Conservation (phyloP, 2,797 vertebrate genomes). For the Percopsis omiscomaycus region DNA sequence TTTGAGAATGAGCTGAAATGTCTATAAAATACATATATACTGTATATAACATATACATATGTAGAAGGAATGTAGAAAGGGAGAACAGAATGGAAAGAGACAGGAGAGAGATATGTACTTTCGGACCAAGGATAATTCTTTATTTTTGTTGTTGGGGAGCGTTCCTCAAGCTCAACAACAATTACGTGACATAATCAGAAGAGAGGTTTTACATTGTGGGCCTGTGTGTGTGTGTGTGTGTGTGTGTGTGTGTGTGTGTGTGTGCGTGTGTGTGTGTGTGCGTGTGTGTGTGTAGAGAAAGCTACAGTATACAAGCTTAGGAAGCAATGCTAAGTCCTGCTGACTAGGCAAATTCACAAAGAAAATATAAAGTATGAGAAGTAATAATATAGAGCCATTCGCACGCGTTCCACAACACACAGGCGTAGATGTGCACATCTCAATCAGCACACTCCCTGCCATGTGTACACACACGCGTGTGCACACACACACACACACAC, state of each 20-base stretch:
- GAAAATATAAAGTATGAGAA: slow-evolving; percentile 36
- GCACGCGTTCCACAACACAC: background rate
- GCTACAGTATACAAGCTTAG: slow-evolving; percentile 21
- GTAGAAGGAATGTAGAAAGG: too few species aligned
- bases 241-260: slow-evolving; percentile 22
- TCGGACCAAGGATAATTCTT: background rate
- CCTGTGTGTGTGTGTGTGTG: slow-evolving; percentile 22
- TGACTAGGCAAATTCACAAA: slow-evolving; percentile 47
- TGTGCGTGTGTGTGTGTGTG: slow-evolving; percentile 26
- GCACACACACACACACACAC: slow-evolving; percentile 8
- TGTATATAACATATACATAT: too few species aligned
- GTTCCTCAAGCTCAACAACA: slow-evolving; percentile 20
- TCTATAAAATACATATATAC: too few species aligned
- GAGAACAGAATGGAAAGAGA: slow-evolving; percentile 1
- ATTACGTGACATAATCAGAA: slow-evolving; percentile 47
- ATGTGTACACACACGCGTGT: slow-evolving; percentile 9
- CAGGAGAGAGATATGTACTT: background rate
- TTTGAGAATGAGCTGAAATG: too few species aligned
- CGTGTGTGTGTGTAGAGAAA: slow-evolving; percentile 35
- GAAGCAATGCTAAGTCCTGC: slow-evolving; percentile 45
- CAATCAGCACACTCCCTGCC: slow-evolving; percentile 6
- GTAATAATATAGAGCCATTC: slow-evolving; percentile 35
- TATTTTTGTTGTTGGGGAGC: too few species aligned
- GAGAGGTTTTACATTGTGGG: slow-evolving; percentile 29
- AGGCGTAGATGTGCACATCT: background rate